Base-by-base conservation (phyloP, 2,888 invertebrate genomes). In the Malthinus seriepunctatus region DNA sequence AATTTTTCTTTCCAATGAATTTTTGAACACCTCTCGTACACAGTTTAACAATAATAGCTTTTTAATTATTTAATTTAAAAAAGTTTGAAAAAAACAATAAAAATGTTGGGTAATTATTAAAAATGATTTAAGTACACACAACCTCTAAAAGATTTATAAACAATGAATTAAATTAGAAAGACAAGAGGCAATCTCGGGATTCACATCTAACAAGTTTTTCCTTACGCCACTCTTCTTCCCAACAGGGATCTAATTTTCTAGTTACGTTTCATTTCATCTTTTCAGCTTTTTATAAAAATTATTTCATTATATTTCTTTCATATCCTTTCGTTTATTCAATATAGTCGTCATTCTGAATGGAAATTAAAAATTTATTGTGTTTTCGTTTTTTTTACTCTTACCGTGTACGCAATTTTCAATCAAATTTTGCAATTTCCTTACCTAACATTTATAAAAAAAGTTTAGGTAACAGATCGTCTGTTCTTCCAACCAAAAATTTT, bases 201-300 rank as follows among this genome's bases (percentile, higher is more conserved):
- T 57, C 56, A 42, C 38, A 46, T 39, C 47, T 55, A 48, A 42
- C 47, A 47, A 55, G 48, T 47, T 45, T 44, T 33, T 47, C 38
- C 39, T 51, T 51, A 42, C 56, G 47, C 51, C 38, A 58, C 52
- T 58, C 52, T 52, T 58, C 49, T 37, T 58, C 52, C 37, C 51
- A 46, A 50, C 37, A 49, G 49, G 55, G 32, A 56, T 49, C 52
- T 58, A 58, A 58, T 58, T 58, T 58, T 48, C 57, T 57, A 51
- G 57, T 57, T 57, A 52, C 48, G 48, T 57, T 57, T 58, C 58
- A 58, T 58, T 58, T 58, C 58, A 58, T 58, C 58, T 52, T 32
- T 38, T 12, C 32, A 34, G 39, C 48, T 53, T 58, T 23, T 49
- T 38, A 58, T 58, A 52, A 48, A 35, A 51, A 57, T 39, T 39